Evolutionary conservation across 2,888 invertebrate genomes (phyloP), one percentile per base, ranked within the genome.

Genomic region (Agriopis aurantiaria): DNA sequence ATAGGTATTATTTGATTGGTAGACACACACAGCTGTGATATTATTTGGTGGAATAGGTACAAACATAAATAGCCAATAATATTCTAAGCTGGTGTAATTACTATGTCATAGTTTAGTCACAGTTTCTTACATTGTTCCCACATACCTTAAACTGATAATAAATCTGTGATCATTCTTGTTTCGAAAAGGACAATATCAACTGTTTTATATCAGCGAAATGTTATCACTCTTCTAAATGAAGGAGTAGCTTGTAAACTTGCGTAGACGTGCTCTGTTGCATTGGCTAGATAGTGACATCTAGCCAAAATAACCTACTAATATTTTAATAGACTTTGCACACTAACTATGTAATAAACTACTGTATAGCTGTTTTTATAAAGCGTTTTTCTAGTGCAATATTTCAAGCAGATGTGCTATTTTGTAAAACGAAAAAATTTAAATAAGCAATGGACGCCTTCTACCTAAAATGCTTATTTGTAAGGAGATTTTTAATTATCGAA

Each of bases 351-450:
- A 49, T 40, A 14, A 53, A 53, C 57, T 68, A 62, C 12, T 60
- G n/a, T 72, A 72, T 69, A 72, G 68, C 61, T 8, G 53, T 23
- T 67, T 58, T 9, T 69, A 71, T 64, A 66, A 68, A 66, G 63
- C 62, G 59, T 73, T 69, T 72, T 48, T 68, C 72, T 73, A 68
- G 78, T 77, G 74, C 76, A 74, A 71, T 73, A 69, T 67, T 57
- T 71, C 78, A 79, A 51, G 66, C 67, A 69, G 46, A 61, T 66
- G 76, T 73, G 72, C 68, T 69, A 58, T 48, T 57, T 73, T 67
- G 64, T 53, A 62, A 33, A 69, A 75, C 56, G 46, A 75, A 75
- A 65, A 74, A 76, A 65, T 55, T 51, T 49, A 61, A 71, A 68
- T 65, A 71, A 74, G 71, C 73, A 65, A 71, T 85, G 77, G 73